phyloP scores from a whole-genome alignment of 2,113 vertebrate genomes.

The Delphinus delphis region DNA sequence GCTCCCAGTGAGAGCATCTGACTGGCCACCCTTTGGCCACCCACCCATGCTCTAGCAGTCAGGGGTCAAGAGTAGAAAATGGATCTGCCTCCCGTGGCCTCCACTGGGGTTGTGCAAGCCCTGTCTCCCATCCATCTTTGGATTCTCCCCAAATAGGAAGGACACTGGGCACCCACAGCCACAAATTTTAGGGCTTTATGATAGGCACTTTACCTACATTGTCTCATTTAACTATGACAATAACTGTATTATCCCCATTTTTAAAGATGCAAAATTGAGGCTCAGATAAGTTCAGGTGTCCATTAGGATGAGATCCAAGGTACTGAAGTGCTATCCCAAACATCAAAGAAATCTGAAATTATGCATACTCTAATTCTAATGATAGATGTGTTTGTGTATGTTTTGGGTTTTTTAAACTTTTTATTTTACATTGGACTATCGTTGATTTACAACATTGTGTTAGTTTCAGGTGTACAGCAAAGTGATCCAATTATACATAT shows the following conservation, averaged over 20 bases:
- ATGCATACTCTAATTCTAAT: background rate
- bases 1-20: accelerated
- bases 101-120: background rate
- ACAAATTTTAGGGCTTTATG: background rate
- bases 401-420: too few species aligned
- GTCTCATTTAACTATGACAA: background rate
- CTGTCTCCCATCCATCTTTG: background rate
- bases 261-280: background rate
- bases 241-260: background rate
- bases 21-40: background rate
- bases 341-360: background rate
- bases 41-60: background rate
- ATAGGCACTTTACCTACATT: background rate
- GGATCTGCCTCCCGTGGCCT: background rate
- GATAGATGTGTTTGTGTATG: background rate
- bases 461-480: background rate
- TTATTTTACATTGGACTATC: background rate
- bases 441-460: background rate
- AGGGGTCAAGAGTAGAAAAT: background rate
- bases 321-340: background rate
- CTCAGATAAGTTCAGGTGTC: background rate
- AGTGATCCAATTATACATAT: background rate
- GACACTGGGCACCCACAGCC: background rate
- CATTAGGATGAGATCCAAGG: background rate
- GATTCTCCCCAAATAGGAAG: background rate